A percentile compares a stretch with the other conserved stretches of the same genome.
phyloP scores from a whole-genome alignment of 35 echinoderm and acorn worm species.

The Heliocidaris erythrogramma region DNA sequence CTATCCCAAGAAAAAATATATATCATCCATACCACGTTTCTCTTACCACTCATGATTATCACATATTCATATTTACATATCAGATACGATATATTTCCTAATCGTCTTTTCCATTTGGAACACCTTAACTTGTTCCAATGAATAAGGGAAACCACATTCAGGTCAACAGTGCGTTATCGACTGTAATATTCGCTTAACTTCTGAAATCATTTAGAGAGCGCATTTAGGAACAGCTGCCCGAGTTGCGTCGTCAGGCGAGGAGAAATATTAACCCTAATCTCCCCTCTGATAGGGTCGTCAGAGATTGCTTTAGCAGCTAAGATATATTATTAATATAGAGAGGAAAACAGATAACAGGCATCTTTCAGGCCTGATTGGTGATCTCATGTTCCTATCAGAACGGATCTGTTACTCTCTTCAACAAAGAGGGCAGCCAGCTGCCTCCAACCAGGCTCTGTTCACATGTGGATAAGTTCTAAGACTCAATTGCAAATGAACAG shows the following conservation, averaged over 20 bases:
- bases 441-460: neutral
- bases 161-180: neutral
- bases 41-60: neutral
- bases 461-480: neutral
- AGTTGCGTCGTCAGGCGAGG: neutral
- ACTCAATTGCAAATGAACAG: neutral
- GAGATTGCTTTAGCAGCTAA: slow-evolving; percentile 16
- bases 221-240: slow-evolving; percentile 1
- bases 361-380: slow-evolving; percentile 14
- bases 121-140: too few relatives aligned
- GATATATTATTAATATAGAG: slow-evolving; percentile 5
- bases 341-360: slow-evolving; percentile 16
- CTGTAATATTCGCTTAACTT: slow-evolving; percentile 3
- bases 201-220: neutral
- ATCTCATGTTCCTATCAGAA: neutral
- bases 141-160: neutral
- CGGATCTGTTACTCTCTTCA: neutral
- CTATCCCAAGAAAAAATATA: too few relatives aligned
- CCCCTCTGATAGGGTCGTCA: neutral
- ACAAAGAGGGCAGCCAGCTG: neutral
- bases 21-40: neutral
- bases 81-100: neutral
- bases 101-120: too few relatives aligned
- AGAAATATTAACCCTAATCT: neutral
- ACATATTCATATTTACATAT: neutral